Conservation (phyloP, 2,797 vertebrate species). For the Enteromius argenteus region DNA sequence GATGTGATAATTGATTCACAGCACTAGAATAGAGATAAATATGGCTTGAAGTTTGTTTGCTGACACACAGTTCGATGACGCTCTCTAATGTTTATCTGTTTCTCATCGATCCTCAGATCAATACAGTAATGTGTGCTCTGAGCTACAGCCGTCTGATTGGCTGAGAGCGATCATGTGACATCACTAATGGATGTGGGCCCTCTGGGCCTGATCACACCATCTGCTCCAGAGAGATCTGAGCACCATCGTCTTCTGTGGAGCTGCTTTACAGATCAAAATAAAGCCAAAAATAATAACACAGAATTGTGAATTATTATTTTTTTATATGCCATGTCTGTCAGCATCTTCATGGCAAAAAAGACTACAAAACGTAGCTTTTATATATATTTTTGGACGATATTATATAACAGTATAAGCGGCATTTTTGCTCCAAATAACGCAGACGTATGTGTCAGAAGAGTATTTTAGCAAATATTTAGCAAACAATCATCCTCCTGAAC, state of each 20-base stretch:
- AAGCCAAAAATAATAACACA: too few relatives aligned
- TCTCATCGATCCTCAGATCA: conserved; percentile 5
- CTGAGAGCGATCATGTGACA: not conserved
- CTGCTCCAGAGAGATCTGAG: conserved; percentile 7
- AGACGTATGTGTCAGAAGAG: not conserved
- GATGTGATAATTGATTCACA: too few relatives aligned
- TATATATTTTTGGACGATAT: too few relatives aligned
- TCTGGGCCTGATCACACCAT: conserved; percentile 37
- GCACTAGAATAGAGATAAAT: not conserved
- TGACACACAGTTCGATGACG: not conserved
- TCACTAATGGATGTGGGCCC: conserved; percentile 11
- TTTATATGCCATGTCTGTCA: too few relatives aligned
- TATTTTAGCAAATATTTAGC: not conserved
- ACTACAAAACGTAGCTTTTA: not conserved
- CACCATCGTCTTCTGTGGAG: not conserved
- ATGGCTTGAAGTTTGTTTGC: not conserved
- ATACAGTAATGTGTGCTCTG: not conserved
- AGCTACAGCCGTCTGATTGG: conserved; percentile 16
- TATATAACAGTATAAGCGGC: not conserved
- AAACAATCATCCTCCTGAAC: too few relatives aligned
- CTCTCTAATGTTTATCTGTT: not conserved
- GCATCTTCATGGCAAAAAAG: not conserved
- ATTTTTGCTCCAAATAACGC: not conserved
- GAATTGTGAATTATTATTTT: not conserved
- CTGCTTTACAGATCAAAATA: not conserved